phyloP scores from a whole-genome alignment of 2,888 invertebrate genomes.

The Coleophora deauratella region DNA sequence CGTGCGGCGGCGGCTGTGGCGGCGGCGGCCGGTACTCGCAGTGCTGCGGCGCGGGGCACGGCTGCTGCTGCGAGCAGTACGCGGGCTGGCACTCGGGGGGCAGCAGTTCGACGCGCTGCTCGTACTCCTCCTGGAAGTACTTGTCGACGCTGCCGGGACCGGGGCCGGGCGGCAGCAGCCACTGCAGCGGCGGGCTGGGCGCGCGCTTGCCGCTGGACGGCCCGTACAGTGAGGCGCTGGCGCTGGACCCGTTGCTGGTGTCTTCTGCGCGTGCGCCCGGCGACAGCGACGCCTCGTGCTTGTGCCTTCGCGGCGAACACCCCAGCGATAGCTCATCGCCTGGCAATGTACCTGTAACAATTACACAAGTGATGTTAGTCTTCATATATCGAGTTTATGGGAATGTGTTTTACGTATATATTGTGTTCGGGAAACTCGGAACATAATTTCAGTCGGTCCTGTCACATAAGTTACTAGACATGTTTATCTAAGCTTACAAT shows the following conservation, averaged over 20 bases:
- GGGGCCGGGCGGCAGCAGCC: slow-evolving; percentile 81
- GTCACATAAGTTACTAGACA: too few species aligned
- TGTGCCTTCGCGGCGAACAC: slow-evolving; percentile 72
- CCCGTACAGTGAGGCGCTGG: slow-evolving; percentile 76
- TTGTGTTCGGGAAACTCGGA: too few species aligned
- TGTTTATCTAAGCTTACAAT: too few species aligned
- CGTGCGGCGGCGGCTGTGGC: slow-evolving; percentile 78
- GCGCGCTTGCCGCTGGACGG: slow-evolving; percentile 58
- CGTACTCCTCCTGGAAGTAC: slow-evolving; percentile 79
- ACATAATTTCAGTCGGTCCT: too few species aligned
- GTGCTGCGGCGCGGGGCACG: slow-evolving; percentile 61
- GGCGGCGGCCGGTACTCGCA: slow-evolving; percentile 79
- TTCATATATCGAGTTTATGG: too few species aligned
- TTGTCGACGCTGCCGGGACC: slow-evolving; percentile 77
- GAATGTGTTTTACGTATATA: too few species aligned
- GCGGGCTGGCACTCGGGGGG: slow-evolving; percentile 67
- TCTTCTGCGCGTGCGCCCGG: slow-evolving; percentile 83
- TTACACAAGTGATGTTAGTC: slow-evolving; percentile 12
- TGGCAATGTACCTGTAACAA: slow-evolving; percentile 83
- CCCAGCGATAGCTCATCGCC: slow-evolving; percentile 84
- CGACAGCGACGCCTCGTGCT: slow-evolving; percentile 78
- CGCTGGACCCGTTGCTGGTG: slow-evolving; percentile 79
- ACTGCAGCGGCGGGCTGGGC: slow-evolving; percentile 76
- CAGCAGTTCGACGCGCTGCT: slow-evolving; percentile 76
- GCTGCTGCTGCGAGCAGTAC: slow-evolving; percentile 65